A percentile compares a stretch with the other conserved stretches of the same genome.
Evolutionary conservation across 2,113 vertebrate genomes (phyloP).

Genomic region (Apeltes quadracus): DNA sequence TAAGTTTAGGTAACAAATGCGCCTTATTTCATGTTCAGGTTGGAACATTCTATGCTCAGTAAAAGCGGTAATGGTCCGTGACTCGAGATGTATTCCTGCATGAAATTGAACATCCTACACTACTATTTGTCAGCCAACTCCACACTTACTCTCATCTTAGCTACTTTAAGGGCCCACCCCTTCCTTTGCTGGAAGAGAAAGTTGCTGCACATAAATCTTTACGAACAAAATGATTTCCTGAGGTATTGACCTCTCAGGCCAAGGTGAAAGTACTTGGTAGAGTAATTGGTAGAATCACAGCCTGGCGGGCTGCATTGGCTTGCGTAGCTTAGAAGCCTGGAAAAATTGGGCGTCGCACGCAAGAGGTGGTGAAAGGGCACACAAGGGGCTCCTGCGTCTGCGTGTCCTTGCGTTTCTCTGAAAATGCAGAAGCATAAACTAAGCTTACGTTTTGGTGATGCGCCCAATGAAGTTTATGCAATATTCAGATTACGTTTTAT

Average conservation of each 20-base stretch:
- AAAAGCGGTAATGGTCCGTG: background rate
- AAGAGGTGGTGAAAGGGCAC: too few relatives aligned
- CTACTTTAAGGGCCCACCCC: background rate
- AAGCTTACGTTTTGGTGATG: slow-evolving; percentile 18
- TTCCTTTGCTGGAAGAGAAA: background rate
- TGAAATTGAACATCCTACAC: background rate
- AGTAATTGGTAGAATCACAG: background rate
- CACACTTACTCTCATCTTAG: background rate
- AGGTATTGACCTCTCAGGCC: background rate
- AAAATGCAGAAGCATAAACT: too few relatives aligned
- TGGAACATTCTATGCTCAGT: background rate
- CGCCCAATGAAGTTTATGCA: slow-evolving; percentile 2
- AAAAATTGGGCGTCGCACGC: too few relatives aligned
- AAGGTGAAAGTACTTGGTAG: background rate
- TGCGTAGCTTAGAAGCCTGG: too few relatives aligned
- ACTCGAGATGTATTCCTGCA: background rate
- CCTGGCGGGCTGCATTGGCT: too few relatives aligned
- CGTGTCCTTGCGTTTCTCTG: too few relatives aligned
- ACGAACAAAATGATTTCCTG: background rate
- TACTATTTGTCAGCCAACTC: background rate
- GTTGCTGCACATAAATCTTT: background rate
- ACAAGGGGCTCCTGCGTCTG: too few relatives aligned
- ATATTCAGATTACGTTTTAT: background rate
- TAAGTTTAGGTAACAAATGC: background rate
- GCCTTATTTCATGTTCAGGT: background rate